Base-by-base conservation (phyloP, 2,113 vertebrate genomes). In the Paratilapia polleni region DNA sequence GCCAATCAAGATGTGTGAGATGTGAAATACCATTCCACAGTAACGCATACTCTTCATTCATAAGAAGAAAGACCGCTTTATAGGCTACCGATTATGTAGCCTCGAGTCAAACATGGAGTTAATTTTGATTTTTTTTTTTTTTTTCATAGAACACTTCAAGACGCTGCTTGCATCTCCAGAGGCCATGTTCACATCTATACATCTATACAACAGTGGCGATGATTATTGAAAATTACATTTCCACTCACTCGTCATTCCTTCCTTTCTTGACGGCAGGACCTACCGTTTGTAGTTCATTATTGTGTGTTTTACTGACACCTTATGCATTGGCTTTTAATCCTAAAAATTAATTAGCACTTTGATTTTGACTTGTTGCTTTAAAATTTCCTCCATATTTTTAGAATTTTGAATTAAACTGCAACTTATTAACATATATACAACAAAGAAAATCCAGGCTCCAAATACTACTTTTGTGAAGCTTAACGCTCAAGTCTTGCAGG, bases 41-140 rank as follows among this genome's bases (percentile, higher is more conserved):
- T 73, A 70, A 70, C 24, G 17, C 43, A 14, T 73, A 19, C 26
- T 73, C 66, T 73, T 73, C 47, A 73, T 73, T 73, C 66, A 73
- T 73, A 73, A 26, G 43, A 52, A 70, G 66, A 24, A 28, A 52
- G 24, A 20, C 52, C 17, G 8, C 66, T 52, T 47, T 43, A 73
- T 26, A 73, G 66, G 31, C 66, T 73, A 31, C 4, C 31, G 43
- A 31, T 31, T 73, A 31, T n/a, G 66, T 52, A 73, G 43, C 26
- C 47, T 54, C 17, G 11, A 73, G 68, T 34, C 6, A 9, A 73
- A 73, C 47, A n/a, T 54, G 47, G 26, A 52, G 24, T 73, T 73
- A 14, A 36, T 14, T 73, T 54, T n/a, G 4, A 49, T n/a, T 73
- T 5, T 54, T 54, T 54, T 20, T 10, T 47, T 49, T 49, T 49